Base-by-base conservation (phyloP, 1,140 invertebrate species). In the Diabrotica undecimpunctata region DNA sequence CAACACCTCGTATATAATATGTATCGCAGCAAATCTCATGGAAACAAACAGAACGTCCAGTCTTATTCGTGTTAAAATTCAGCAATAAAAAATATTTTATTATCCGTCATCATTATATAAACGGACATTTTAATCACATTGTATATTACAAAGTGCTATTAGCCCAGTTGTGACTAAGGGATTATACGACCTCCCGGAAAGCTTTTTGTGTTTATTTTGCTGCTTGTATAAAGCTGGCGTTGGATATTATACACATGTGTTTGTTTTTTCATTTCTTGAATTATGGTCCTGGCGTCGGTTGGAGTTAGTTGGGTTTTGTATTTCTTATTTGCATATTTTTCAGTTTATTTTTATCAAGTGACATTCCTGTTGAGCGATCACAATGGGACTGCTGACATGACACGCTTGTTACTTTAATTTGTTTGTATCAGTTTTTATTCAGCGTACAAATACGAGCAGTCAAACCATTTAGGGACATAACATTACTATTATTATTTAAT, bases 161-260 rank as follows among this genome's bases (percentile, higher is more conserved):
- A 57, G 55, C 35, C 37, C 55, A 37, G n/a, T 12, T 37, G 36
- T 37, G 37, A 57, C 25, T 38, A 57, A 57, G 36, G 55, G 55
- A 12, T 37, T 57, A 46, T 46, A 46, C n/a, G 37, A 37, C 35
- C 55, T 37, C 37, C 55, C 55, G 25, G 55, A 12, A 57, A 57
- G 37, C 55, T 37, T 57, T 55, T 57, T 57, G 55, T 57, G 55
- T 57, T 57, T 57, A 57, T 57, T 57, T 57, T 57, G 37, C 55
- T 57, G 36, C 55, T 57, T 57, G 55, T 37, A 36, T 57, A 12
- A 57, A 57, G 37, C 36, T 25, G 25, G 11, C n/a, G 55, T 11
- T 37, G 55, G 55, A 57, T 57, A 57, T 57, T 57, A 37, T 57
- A 37, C 55, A 57, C 55, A 57, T 57, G 55, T 57, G 55, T 37